A percentile compares a stretch with the other conserved stretches of the same genome.
Evolutionary conservation across 1,140 invertebrate genomes (phyloP).

Genomic region (Ooceraea biroi): DNA sequence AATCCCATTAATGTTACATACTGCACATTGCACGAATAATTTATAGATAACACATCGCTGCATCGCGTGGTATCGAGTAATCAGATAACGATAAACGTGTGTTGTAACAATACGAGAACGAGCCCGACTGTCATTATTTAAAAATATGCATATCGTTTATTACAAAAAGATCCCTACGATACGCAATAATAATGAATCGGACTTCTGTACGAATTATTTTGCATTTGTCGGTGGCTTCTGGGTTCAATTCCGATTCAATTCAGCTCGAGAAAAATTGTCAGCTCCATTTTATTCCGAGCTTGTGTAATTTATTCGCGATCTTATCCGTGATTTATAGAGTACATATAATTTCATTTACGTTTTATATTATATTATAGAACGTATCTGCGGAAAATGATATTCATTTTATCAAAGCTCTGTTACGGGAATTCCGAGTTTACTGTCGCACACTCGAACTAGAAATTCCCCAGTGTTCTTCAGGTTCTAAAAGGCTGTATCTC

Average conservation of each 20-base stretch:
- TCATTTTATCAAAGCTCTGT: background rate
- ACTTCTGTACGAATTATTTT: background rate
- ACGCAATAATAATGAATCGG: constrained; percentile 13
- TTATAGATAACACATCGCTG: constrained; percentile 34
- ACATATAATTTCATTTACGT: background rate
- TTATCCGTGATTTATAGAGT: background rate
- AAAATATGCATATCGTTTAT: background rate
- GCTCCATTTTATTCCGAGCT: constrained; percentile 1
- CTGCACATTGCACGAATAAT: constrained; percentile 51
- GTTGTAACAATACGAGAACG: constrained; percentile 45
- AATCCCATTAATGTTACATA: constrained; percentile 68
- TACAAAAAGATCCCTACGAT: background rate
- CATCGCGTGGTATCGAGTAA: background rate
- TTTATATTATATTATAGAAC: background rate
- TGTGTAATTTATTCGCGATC: background rate
- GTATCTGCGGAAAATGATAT: background rate
- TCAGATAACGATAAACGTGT: constrained; percentile 28
- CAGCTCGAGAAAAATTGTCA: background rate
- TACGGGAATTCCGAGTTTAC: background rate
- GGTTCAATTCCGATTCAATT: background rate
- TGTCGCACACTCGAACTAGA: background rate
- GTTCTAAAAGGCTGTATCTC: background rate
- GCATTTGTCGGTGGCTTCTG: background rate
- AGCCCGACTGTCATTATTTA: background rate
- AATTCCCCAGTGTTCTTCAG: background rate